Percentiles rank a stretch among this genome's conserved stretches.
phyloP scores from a whole-genome alignment of 1,140 invertebrate species.

The Sogatella furcifera region DNA sequence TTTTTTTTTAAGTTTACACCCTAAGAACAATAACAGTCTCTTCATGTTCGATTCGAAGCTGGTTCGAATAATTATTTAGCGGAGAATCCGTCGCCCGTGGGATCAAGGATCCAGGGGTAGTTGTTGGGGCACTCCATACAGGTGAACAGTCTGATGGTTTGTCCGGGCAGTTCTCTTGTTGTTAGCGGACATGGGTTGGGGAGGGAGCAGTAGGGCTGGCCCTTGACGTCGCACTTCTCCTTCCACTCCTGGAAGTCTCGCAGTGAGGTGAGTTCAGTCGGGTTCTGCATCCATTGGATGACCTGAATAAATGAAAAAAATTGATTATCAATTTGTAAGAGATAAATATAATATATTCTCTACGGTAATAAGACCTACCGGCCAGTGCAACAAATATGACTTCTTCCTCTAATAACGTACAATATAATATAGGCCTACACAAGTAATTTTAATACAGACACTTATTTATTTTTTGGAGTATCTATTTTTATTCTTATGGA shows the following conservation, averaged over 20 bases:
- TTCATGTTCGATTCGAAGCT: not conserved
- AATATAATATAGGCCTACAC: too few species aligned
- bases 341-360: too few species aligned
- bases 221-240: slow-evolving; percentile 89
- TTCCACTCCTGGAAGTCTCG: slow-evolving; percentile 92
- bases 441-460: too few species aligned
- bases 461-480: too few species aligned
- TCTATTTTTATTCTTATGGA: too few species aligned
- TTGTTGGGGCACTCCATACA: slow-evolving; percentile 94
- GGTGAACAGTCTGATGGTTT: slow-evolving; percentile 83
- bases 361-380: too few species aligned
- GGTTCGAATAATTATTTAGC: slow-evolving; percentile 44
- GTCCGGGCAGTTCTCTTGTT: slow-evolving; percentile 81
- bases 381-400: too few species aligned
- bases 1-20: too few species aligned
- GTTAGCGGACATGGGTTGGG: slow-evolving; percentile 83
- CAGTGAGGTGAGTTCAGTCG: slow-evolving; percentile 74
- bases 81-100: slow-evolving; percentile 86
- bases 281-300: slow-evolving; percentile 96
- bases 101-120: slow-evolving; percentile 91
- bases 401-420: too few species aligned
- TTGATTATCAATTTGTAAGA: too few species aligned
- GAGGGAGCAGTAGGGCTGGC: slow-evolving; percentile 81
- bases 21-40: not conserved
- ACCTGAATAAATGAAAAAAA: slow-evolving; percentile 42